Evolutionary conservation across 2,888 invertebrate species (phyloP).

Genomic region (Lepidocyrtinus sp.): DNA sequence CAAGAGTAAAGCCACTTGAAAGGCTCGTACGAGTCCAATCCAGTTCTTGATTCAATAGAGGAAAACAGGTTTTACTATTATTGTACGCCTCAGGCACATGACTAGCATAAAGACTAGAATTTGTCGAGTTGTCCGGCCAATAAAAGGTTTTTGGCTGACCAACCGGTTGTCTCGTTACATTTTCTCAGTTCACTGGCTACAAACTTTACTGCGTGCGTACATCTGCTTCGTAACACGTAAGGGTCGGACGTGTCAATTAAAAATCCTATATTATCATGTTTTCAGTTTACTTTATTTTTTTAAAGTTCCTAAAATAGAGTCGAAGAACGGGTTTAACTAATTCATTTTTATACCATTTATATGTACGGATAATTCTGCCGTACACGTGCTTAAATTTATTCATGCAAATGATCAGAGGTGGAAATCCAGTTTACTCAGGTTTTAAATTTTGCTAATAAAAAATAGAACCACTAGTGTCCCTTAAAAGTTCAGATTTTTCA

Average conservation of each 20-base stretch:
- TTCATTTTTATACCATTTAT: not conserved
- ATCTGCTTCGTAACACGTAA: conserved; percentile 21
- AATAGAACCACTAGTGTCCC: not conserved
- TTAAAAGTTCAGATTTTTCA: not conserved
- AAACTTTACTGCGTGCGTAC: conserved; percentile 14
- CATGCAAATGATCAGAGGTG: too few species aligned
- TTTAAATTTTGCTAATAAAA: not conserved
- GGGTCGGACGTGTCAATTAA: conserved; percentile 41
- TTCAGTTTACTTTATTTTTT: conserved; percentile 10
- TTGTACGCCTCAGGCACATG: not conserved
- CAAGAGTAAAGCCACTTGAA: not conserved
- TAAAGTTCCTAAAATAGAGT: not conserved
- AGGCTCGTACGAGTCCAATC: not conserved
- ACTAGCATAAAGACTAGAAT: not conserved
- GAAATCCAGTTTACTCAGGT: conserved; percentile 1
- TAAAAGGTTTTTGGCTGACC: not conserved
- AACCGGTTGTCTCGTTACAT: not conserved
- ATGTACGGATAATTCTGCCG: not conserved
- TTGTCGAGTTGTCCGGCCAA: not conserved
- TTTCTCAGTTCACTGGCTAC: not conserved
- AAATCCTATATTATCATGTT: conserved; percentile 7
- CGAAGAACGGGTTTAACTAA: not conserved
- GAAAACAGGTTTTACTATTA: not conserved
- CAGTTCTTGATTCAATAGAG: not conserved
- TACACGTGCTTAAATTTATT: not conserved